Conservation (phyloP, 2,888 invertebrate species). For the Enchytraeus crypticus region DNA sequence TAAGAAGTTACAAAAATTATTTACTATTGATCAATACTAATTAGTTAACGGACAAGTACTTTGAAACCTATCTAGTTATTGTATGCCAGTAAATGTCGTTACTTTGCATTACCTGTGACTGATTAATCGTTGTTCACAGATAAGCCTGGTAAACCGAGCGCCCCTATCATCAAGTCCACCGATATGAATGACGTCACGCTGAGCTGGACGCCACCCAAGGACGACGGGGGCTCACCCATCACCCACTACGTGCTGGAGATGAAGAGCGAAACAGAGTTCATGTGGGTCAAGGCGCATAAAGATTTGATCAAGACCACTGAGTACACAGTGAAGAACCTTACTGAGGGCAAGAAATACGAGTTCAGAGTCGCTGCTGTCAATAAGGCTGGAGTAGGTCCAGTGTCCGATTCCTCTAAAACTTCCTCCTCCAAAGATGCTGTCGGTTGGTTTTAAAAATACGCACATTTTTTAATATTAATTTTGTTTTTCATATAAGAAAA, state of each 20-base stretch:
- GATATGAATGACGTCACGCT: constrained; percentile 50
- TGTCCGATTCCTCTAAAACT: constrained; percentile 82
- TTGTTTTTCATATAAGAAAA: too few relatives aligned
- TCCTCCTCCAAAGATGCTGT: too few relatives aligned
- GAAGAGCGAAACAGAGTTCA: constrained; percentile 34
- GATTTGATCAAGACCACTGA: constrained; percentile 63
- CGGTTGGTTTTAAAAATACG: too few relatives aligned
- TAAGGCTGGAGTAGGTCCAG: constrained; percentile 91
- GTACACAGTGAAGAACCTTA: constrained; percentile 66
- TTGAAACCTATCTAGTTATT: too few relatives aligned
- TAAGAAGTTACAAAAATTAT: too few relatives aligned
- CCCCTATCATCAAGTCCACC: constrained; percentile 31
- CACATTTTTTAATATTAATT: too few relatives aligned
- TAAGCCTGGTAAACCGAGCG: constrained; percentile 59
- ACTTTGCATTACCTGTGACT: too few relatives aligned
- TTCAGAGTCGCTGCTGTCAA: constrained; percentile 93
- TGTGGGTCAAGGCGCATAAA: constrained; percentile 32
- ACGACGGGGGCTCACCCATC: constrained; percentile 45
- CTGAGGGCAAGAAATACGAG: constrained; percentile 93
- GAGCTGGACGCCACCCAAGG: constrained; percentile 42
- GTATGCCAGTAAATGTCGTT: too few relatives aligned
- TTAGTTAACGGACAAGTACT: too few relatives aligned
- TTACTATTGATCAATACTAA: too few relatives aligned
- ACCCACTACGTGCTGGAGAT: constrained; percentile 41
- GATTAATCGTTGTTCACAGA: constrained; percentile 50